Base-by-base conservation (phyloP, 1,140 invertebrate genomes). In the Oppia nitens region DNA sequence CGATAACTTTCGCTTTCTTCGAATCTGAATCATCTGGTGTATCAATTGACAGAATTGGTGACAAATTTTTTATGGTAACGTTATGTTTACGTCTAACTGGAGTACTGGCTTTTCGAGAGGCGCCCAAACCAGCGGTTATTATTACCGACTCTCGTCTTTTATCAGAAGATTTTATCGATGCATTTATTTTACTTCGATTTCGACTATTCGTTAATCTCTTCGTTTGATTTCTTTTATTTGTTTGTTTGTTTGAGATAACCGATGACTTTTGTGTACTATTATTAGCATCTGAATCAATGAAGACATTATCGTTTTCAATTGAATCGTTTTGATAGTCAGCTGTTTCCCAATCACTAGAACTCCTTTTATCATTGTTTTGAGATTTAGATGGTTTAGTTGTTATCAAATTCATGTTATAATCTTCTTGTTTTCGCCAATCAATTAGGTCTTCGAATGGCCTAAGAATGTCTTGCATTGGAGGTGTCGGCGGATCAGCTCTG, bases 401-500 rank as follows among this genome's bases (percentile, higher is more conserved):
- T 14, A 54, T 29, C n/a, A 17, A 29, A 14, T 28, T 54, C 27
- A 14, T 21, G 3, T 20, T 12, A 9, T 40, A 14, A 11, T 47
- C 23, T 2, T 40, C 54, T 11, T 47, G 12, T 56, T 56, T 40
- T 6, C 6, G 11, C 2, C 45, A 14, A 26, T 45, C 27, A 40
- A 56, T 49, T 12, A 21, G 21, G 25, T 57, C 54, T 23, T 54
- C 21, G 53, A 54, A 54, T 26, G 24, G 53, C 27, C 27, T 28
- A 9, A 54, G 24, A 6, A 54, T 17, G 17, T 54, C 27, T 4
- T n/a, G 12, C 9, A 50, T 21, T 24, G 4, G 6, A 1, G 55
- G 29, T n/a, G 27, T 47, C 23, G 17, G 32, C 20, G n/a, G 29
- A 2, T 45, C 3, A 23, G 21, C 12, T 25, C 14, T 50, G 11